phyloP scores from a whole-genome alignment of 2,888 invertebrate genomes.

The Drosophila dives region DNA sequence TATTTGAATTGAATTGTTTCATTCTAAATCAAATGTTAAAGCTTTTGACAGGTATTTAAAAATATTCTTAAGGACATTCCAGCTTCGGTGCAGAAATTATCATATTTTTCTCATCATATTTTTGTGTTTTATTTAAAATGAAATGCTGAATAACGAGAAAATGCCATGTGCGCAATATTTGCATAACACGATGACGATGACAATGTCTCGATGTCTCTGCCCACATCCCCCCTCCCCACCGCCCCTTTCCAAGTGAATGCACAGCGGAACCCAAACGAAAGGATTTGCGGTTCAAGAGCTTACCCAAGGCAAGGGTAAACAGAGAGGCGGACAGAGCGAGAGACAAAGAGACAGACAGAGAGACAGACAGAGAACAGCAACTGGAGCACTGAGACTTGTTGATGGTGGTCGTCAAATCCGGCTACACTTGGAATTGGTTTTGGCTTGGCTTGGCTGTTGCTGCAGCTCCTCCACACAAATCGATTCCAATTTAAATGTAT shows the following conservation, averaged over 20 bases:
- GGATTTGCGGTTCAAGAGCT: conserved; percentile 69
- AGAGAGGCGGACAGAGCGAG: neutral
- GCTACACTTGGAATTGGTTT: conserved; percentile 17
- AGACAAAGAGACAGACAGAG: neutral
- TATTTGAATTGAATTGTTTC: neutral
- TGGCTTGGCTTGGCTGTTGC: conserved; percentile 2
- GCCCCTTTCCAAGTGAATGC: conserved; percentile 47
- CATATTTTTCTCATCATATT: conserved; percentile 1
- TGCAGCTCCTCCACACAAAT: conserved; percentile 41
- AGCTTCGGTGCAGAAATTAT: neutral
- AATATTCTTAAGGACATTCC: conserved; percentile 2
- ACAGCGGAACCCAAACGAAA: conserved; percentile 43
- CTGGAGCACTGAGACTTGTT: conserved; percentile 60
- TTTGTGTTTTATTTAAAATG: conserved; percentile 29
- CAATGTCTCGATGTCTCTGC: conserved; percentile 52
- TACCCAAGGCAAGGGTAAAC: conserved; percentile 36
- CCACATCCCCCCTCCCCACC: neutral
- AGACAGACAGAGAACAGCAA: conserved; percentile 6
- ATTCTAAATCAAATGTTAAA: neutral
- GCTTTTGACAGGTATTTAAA: neutral
- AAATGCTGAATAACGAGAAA: conserved; percentile 16
- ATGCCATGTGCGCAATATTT: conserved; percentile 65
- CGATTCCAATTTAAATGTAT: conserved; percentile 73
- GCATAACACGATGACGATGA: conserved; percentile 62
- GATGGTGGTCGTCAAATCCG: conserved; percentile 56